Conservation (phyloP, 2,888 invertebrate genomes). For the Icerya purchasi region DNA sequence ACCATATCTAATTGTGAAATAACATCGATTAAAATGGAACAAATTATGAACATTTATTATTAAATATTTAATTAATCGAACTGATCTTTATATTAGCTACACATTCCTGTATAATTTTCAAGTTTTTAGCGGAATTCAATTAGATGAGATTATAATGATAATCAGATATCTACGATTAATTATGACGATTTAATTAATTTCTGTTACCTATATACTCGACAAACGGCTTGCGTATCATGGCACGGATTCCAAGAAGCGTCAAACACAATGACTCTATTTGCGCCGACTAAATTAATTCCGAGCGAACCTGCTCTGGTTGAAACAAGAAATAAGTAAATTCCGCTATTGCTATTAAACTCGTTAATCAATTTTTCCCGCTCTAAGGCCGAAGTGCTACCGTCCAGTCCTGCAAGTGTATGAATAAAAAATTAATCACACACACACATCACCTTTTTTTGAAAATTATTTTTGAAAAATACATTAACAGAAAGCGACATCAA, state of each 20-base stretch:
- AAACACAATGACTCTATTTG: slow-evolving; percentile 89
- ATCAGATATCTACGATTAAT: too few relatives aligned
- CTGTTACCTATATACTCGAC: slow-evolving; percentile 72
- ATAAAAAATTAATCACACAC: not conserved
- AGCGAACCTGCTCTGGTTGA: slow-evolving; percentile 91
- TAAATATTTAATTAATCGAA: too few relatives aligned
- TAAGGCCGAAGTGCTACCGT: slow-evolving; percentile 82
- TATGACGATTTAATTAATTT: too few relatives aligned
- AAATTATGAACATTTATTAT: not conserved
- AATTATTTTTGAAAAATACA: not conserved
- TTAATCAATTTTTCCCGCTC: slow-evolving; percentile 92
- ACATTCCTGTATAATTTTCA: too few relatives aligned
- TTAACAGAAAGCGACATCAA: too few relatives aligned
- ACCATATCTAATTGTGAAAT: slow-evolving; percentile 76
- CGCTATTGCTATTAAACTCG: slow-evolving; percentile 76
- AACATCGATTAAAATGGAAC: too few relatives aligned
- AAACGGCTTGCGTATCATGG: slow-evolving; percentile 93
- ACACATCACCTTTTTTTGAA: not conserved
- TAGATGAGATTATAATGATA: too few relatives aligned
- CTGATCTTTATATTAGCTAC: too few relatives aligned
- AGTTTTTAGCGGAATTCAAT: too few relatives aligned
- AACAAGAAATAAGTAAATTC: slow-evolving; percentile 75
- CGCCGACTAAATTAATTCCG: slow-evolving; percentile 92
- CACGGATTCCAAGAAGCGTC: slow-evolving; percentile 99
- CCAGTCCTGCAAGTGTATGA: slow-evolving; percentile 41